phyloP scores from a whole-genome alignment of 1,140 invertebrate genomes.

The Drosophila ohnishii region DNA sequence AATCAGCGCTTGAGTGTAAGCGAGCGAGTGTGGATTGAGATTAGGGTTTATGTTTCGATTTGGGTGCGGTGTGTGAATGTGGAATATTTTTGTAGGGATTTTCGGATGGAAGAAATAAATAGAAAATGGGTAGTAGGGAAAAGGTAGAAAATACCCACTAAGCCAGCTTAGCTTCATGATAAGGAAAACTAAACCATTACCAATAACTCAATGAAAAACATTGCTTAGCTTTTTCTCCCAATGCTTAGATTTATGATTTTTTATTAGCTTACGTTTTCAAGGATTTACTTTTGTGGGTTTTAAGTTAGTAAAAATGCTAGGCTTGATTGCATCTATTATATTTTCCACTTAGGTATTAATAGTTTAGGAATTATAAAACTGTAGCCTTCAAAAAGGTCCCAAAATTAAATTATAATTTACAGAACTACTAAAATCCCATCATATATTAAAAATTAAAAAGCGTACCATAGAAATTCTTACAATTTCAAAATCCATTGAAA shows the following conservation, averaged over 20 bases:
- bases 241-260: neutral
- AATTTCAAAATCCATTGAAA: neutral
- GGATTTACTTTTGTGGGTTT: neutral
- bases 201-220: neutral
- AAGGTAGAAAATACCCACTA: slow-evolving; percentile 19
- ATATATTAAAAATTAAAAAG: neutral
- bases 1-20: slow-evolving; percentile 82
- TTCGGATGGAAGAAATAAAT: slow-evolving; percentile 1
- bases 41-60: slow-evolving; percentile 14
- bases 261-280: neutral
- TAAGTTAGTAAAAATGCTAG: neutral
- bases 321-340: neutral
- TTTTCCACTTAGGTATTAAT: too few species aligned
- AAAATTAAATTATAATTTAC: neutral
- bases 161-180: slow-evolving; percentile 11
- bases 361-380: neutral
- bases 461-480: neutral
- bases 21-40: slow-evolving; percentile 26
- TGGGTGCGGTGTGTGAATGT: slow-evolving; percentile 36
- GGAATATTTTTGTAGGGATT: slow-evolving; percentile 7
- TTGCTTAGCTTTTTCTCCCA: neutral
- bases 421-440: neutral
- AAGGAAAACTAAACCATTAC: slow-evolving; percentile 1
- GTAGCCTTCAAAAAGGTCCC: neutral
- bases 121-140: neutral